These are phyloP conservation scores for Champsocephalus esox DNA, from an alignment of 2,797 vertebrate genomes.

Conservation along the genomic window DNA sequence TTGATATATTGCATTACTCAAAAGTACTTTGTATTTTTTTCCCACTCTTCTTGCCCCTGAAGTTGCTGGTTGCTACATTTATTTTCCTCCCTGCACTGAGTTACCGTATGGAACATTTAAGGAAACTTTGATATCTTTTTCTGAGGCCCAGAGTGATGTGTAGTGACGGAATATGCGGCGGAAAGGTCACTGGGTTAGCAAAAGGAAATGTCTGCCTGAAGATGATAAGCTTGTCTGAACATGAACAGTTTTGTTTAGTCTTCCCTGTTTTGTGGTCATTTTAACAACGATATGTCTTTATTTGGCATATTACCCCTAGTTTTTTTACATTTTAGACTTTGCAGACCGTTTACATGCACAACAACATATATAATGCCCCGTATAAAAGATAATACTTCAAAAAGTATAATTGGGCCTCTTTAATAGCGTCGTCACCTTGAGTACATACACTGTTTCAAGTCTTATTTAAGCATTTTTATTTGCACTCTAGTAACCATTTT, in stretches of 20 bases:
- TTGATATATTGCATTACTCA: background rate
- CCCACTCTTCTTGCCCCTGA: background rate
- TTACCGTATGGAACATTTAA: background rate
- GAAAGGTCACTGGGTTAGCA: rapidly evolving
- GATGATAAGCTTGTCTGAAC: conserved; percentile 55
- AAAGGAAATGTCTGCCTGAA: conserved; percentile 50
- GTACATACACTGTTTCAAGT: background rate
- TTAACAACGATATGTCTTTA: background rate
- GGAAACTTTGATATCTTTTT: background rate
- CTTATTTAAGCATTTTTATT: background rate
- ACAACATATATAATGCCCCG: too few species aligned
- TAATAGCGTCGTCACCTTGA: background rate
- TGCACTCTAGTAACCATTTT: background rate
- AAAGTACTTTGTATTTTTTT: too few species aligned
- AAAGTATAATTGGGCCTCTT: too few species aligned
- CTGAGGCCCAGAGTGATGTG: background rate
- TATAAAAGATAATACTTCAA: too few species aligned
- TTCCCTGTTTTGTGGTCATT: background rate
- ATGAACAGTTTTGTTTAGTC: conserved; percentile 17
- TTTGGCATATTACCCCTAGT: background rate
- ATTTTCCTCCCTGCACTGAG: too few species aligned
- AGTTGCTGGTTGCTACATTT: background rate
- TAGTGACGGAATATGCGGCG: background rate
- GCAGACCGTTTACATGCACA: too few species aligned
- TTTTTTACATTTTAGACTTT: too few species aligned